These are phyloP conservation scores for Pteria penguin DNA, from an alignment of 2,888 invertebrate genomes.

Conservation along the genomic window DNA sequence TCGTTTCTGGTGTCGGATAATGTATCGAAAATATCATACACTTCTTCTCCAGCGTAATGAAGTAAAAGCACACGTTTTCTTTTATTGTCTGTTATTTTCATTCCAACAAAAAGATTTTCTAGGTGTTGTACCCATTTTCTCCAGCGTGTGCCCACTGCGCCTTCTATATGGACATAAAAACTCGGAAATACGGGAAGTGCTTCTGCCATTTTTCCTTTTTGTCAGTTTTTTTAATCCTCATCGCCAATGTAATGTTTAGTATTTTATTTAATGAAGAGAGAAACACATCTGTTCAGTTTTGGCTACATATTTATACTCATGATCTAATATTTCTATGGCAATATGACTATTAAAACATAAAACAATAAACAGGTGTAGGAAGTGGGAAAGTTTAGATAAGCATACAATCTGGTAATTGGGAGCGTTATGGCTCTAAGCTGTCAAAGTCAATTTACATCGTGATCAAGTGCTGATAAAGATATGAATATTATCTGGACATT, in stretches of 20 bases:
- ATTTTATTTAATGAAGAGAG: neutral
- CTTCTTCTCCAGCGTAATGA: slow-evolving; percentile 40
- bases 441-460: too few relatives aligned
- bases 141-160: slow-evolving; percentile 7
- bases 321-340: neutral
- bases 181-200: slow-evolving; percentile 4
- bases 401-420: too few relatives aligned
- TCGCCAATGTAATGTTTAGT: slow-evolving; percentile 6
- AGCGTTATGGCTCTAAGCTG: too few relatives aligned
- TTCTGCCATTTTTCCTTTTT: slow-evolving; percentile 2
- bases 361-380: too few relatives aligned
- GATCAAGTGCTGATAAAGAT: too few relatives aligned
- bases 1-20: slow-evolving; percentile 25
- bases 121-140: slow-evolving; percentile 3
- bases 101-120: slow-evolving; percentile 10
- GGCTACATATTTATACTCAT: neutral
- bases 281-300: neutral
- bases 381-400: too few relatives aligned
- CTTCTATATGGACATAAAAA: neutral
- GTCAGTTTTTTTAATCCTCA: slow-evolving; percentile 10
- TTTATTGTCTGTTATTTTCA: slow-evolving; percentile 11
- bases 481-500: too few relatives aligned
- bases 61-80: slow-evolving; percentile 28
- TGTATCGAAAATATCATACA: slow-evolving; percentile 34
- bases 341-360: neutral